A percentile compares a stretch with the other conserved stretches of the same genome.
Conservation (phyloP, 2,113 vertebrate species). For the Oncorhynchus keta region DNA sequence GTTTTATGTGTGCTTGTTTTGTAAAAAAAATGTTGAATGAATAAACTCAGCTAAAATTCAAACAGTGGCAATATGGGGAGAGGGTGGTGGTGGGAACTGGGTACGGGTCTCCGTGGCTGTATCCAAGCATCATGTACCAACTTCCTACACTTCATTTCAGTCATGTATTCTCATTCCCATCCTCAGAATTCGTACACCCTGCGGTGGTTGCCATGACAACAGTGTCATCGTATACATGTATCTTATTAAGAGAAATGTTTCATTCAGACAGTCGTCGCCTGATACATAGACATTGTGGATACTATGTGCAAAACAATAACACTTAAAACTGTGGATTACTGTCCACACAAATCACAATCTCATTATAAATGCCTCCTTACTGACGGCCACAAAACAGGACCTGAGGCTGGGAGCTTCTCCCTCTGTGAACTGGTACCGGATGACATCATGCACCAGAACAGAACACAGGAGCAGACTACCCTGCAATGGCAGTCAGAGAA, state of each 20-base stretch:
- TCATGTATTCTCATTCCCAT: neutral
- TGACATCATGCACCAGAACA: slow-evolving; percentile 1
- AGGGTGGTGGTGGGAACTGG: neutral
- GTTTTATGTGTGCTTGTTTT: too few relatives aligned
- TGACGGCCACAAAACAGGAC: neutral
- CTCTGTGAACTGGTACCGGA: neutral
- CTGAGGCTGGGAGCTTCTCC: neutral
- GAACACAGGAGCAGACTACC: neutral
- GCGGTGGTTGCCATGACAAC: neutral
- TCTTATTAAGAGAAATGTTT: too few relatives aligned
- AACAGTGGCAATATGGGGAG: neutral
- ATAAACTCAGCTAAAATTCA: too few relatives aligned
- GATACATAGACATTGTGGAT: too few relatives aligned
- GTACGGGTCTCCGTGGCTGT: neutral
- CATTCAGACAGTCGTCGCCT: too few relatives aligned
- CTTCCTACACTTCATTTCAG: neutral
- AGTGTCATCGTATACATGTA: too few relatives aligned
- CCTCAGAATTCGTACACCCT: neutral
- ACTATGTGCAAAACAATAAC: too few relatives aligned
- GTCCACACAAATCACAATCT: too few relatives aligned
- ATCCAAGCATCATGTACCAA: neutral
- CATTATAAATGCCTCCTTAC: too few relatives aligned
- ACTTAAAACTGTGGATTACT: too few relatives aligned
- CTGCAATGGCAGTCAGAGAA: neutral
- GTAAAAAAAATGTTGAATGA: too few relatives aligned